These are phyloP conservation scores for Rhizomys pruinosus DNA, from an alignment of 2,113 vertebrate genomes.

Conservation along the genomic window DNA sequence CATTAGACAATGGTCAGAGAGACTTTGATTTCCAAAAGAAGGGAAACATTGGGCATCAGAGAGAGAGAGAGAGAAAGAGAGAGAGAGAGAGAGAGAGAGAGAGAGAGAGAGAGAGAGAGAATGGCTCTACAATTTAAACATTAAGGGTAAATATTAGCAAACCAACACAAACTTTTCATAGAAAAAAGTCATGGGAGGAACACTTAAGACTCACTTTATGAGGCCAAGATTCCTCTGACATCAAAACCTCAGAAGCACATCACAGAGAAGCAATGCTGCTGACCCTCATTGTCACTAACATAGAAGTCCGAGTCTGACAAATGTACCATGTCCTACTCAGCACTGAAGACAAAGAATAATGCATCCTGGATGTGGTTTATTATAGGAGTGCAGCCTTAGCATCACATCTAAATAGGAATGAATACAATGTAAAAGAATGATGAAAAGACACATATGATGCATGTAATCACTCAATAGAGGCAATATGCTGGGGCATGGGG, in stretches of 20 bases:
- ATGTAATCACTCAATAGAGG: neutral
- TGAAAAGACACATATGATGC: neutral
- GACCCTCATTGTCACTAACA: neutral
- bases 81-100: too few species aligned
- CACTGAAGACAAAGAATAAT: neutral
- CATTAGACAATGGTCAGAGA: neutral
- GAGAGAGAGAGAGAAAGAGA: too few species aligned
- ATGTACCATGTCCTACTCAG: constrained; percentile 13
- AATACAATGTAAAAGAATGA: constrained; percentile 24
- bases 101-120: too few species aligned
- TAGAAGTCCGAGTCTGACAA: neutral
- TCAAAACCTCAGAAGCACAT: constrained; percentile 10
- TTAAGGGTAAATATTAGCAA: constrained; percentile 27
- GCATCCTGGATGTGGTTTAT: neutral
- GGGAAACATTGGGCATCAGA: neutral
- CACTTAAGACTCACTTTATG: neutral
- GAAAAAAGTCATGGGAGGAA: neutral
- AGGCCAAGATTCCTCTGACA: constrained; percentile 3
- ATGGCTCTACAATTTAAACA: neutral
- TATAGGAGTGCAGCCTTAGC: neutral
- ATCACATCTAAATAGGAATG: neutral
- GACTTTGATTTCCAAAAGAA: neutral
- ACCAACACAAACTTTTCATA: neutral
- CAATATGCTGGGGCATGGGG: too few species aligned
- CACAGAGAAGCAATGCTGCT: neutral